Evolutionary conservation across 2,113 vertebrate genomes (phyloP).

Genomic region (Oncorhynchus tshawytscha): DNA sequence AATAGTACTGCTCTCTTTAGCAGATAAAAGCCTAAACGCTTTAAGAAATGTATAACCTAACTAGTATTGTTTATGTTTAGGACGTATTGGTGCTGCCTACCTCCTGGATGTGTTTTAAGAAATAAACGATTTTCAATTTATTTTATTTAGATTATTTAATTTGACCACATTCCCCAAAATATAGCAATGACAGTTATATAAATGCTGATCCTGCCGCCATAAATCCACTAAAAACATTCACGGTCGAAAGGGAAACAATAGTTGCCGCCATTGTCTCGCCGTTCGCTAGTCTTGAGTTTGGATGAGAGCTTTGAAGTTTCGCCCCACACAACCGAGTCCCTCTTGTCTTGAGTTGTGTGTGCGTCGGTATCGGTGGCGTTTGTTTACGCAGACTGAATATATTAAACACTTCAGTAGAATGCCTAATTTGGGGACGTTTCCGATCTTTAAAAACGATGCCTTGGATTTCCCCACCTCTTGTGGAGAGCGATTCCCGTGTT

Average conservation of each 20-base stretch:
- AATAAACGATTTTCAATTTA: no score
- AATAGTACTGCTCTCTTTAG: no score
- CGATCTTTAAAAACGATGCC: conserved; percentile 81
- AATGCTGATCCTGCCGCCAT: not conserved
- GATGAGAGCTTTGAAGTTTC: not conserved
- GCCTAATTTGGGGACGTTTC: conserved; percentile 86
- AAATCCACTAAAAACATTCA: not conserved
- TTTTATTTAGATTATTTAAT: no score
- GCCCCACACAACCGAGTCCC: no score
- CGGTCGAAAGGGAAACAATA: not conserved
- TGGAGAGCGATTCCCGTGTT: conserved; percentile 79
- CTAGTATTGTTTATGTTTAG: no score
- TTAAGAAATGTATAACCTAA: no score
- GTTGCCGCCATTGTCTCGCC: not conserved
- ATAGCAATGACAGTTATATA: no score
- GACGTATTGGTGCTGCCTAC: no score
- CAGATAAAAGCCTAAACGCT: no score
- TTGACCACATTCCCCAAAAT: no score
- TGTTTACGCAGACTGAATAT: conserved; percentile 75
- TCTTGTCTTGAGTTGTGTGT: not conserved
- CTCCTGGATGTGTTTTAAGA: no score
- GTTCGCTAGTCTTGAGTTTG: not conserved
- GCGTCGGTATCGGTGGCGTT: conserved; percentile 30
- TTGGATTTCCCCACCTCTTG: conserved; percentile 82
- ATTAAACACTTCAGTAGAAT: conserved; percentile 58